phyloP scores from a whole-genome alignment of 2,888 invertebrate species.

The Aricia artaxerxes region DNA sequence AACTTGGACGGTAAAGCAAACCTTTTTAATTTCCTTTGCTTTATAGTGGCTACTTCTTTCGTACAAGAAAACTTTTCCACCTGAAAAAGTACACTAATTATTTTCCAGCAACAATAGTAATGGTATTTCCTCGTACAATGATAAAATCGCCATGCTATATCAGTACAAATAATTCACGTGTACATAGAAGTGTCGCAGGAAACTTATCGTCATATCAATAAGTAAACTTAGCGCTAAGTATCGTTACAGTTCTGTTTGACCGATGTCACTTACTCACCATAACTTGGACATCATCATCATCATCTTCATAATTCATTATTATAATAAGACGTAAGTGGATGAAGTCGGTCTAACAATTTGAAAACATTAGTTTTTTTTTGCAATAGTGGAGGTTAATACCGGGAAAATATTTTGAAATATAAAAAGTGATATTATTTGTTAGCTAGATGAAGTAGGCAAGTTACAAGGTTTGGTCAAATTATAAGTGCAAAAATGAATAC shows the following conservation, averaged over 20 bases:
- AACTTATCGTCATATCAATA: slow-evolving; percentile 64
- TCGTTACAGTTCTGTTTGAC: slow-evolving; percentile 43
- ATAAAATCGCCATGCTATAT: slow-evolving; percentile 52
- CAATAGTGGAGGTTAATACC: no score
- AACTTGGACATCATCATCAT: background rate
- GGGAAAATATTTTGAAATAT: no score
- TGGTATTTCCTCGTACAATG: slow-evolving; percentile 40
- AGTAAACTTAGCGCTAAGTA: slow-evolving; percentile 64
- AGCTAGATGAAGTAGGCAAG: no score
- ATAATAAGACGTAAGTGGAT: no score
- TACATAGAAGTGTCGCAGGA: slow-evolving; percentile 49
- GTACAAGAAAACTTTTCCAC: no score
- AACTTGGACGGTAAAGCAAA: no score
- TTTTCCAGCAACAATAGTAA: background rate
- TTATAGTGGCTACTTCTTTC: background rate
- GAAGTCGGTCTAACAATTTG: no score
- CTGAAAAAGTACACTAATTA: background rate
- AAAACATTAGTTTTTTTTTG: no score
- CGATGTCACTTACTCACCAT: slow-evolving; percentile 32
- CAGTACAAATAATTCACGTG: slow-evolving; percentile 49
- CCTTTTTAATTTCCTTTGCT: background rate
- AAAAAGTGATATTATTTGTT: no score
- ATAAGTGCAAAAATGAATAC: no score
- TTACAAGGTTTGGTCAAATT: no score
- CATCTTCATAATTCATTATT: background rate